Evolutionary conservation across 2,888 invertebrate species (phyloP).

Genomic region (Apamea crenata): DNA sequence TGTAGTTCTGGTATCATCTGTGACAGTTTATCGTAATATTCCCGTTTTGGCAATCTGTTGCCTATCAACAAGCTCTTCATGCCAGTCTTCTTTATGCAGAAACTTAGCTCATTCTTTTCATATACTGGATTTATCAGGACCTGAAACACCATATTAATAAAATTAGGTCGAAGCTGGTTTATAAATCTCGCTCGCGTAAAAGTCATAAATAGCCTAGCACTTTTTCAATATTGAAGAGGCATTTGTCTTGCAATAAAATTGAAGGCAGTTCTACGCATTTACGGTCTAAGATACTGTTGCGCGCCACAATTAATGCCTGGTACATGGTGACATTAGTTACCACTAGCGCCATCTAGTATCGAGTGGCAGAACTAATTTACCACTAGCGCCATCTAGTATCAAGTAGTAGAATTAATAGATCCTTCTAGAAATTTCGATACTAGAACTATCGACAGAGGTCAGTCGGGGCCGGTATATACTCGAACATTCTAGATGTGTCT

Average conservation of each 20-base stretch:
- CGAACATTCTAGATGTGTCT: too few relatives aligned
- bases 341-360: too few relatives aligned
- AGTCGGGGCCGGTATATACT: too few relatives aligned
- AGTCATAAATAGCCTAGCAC: background rate
- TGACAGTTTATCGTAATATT: slow-evolving; percentile 92
- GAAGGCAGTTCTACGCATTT: background rate
- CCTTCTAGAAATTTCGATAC: too few relatives aligned
- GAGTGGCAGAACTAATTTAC: too few relatives aligned
- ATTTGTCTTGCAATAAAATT: background rate
- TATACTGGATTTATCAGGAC: slow-evolving; percentile 95
- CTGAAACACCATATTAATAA: slow-evolving; percentile 77
- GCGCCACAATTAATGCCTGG: too few relatives aligned
- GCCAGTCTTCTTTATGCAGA: slow-evolving; percentile 93
- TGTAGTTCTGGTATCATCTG: slow-evolving; percentile 91
- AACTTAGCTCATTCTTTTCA: slow-evolving; percentile 93
- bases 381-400: too few relatives aligned
- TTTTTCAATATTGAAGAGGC: background rate
- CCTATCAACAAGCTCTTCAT: slow-evolving; percentile 93
- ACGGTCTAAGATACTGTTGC: background rate
- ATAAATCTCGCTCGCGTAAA: background rate
- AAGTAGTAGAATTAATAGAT: too few relatives aligned
- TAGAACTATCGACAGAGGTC: too few relatives aligned
- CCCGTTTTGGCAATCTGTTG: slow-evolving; percentile 91
- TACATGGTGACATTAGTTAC: too few relatives aligned
- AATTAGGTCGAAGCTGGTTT: background rate